Evolutionary conservation across 2,797 vertebrate species (phyloP).

Genomic region (Poecilia velifera): DNA sequence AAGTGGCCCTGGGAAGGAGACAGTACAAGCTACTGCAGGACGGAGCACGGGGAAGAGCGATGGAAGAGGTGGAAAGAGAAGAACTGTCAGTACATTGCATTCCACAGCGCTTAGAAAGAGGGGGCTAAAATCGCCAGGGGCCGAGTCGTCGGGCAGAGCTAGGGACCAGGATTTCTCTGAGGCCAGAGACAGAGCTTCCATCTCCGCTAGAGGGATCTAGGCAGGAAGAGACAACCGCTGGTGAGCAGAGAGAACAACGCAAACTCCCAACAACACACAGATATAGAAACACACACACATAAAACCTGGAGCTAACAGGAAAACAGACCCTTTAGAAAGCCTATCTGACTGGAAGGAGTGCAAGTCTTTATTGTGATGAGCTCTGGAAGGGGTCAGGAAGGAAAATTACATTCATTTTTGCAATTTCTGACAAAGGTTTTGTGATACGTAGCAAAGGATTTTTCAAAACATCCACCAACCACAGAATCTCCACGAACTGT

Average conservation of each 20-base stretch:
- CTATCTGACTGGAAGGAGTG: conserved; percentile 5
- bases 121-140: conserved; percentile 93
- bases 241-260: conserved; percentile 83
- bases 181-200: conserved; percentile 99
- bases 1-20: conserved; percentile 55
- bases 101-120: conserved; percentile 95
- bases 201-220: conserved; percentile 99
- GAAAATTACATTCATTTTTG: not conserved
- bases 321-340: conserved; percentile 21
- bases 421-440: not conserved
- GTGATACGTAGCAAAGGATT: not conserved
- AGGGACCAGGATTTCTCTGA: conserved; percentile 99
- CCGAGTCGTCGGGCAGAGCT: conserved; percentile 97
- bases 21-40: conserved; percentile 52
- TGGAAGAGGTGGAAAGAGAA: conserved; percentile 58
- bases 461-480: not conserved
- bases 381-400: not conserved
- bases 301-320: conserved; percentile 33
- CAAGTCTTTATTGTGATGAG: not conserved
- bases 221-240: conserved; percentile 90
- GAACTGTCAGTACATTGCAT: conserved; percentile 94
- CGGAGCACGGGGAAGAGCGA: conserved; percentile 26
- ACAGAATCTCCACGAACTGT: not conserved
- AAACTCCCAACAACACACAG: conserved; percentile 36
- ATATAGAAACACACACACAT: conserved; percentile 40